These are phyloP conservation scores for Temnothorax unifasciatus DNA, from an alignment of 2,888 invertebrate species.

Conservation along the genomic window DNA sequence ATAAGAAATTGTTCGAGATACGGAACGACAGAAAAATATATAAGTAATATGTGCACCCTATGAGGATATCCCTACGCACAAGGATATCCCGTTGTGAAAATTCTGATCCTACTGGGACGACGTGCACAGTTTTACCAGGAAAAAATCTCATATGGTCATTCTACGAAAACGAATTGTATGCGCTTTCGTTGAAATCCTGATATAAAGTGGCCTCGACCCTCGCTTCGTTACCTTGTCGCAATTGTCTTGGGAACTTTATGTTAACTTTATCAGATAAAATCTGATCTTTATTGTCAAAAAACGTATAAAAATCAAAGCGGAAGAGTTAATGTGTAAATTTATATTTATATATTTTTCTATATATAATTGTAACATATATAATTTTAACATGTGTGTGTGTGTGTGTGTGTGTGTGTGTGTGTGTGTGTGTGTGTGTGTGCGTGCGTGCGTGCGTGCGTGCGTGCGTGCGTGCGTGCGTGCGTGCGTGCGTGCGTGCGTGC, in stretches of 20 bases:
- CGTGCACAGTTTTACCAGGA: constrained; percentile 25
- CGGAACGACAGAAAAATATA: constrained; percentile 41
- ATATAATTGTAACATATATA: too few species aligned
- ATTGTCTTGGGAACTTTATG: neutral
- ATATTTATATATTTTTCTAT: neutral
- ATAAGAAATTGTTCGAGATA: constrained; percentile 11
- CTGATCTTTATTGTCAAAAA: neutral
- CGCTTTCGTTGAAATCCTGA: constrained; percentile 11
- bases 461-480: too few species aligned
- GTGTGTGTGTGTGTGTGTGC: too few species aligned
- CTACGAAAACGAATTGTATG: constrained; percentile 19
- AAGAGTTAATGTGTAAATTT: neutral
- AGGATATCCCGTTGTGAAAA: constrained; percentile 22
- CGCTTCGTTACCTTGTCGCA: neutral
- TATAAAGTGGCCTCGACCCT: constrained; percentile 8
- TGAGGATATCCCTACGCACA: constrained; percentile 3
- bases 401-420: too few species aligned
- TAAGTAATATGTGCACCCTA: constrained; percentile 31
- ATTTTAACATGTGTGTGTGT: too few species aligned
- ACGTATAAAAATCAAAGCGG: neutral
- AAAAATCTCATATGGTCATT: neutral
- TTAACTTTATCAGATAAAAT: neutral
- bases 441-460: too few species aligned
- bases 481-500: too few species aligned
- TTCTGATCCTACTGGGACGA: constrained; percentile 4